phyloP scores from a whole-genome alignment of 1,140 invertebrate genomes.

The Drosophila santomea region DNA sequence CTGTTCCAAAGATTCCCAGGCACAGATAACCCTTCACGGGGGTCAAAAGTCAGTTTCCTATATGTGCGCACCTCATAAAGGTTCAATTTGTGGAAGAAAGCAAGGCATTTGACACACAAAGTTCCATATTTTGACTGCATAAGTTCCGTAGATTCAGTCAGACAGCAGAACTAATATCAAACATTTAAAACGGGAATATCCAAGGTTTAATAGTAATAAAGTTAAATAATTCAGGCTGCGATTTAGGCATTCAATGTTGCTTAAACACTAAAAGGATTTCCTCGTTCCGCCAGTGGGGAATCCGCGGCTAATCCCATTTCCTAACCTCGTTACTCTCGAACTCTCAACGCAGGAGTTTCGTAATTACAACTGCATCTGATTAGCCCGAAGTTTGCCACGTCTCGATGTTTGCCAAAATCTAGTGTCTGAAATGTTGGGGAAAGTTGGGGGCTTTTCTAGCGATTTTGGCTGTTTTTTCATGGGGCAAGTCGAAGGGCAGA shows the following conservation, averaged over 20 bases:
- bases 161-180: too few relatives aligned
- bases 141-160: too few relatives aligned
- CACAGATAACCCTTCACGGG: slow-evolving; percentile 39
- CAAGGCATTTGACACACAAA: background rate
- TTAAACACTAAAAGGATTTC: slow-evolving; percentile 4
- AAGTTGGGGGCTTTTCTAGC: background rate
- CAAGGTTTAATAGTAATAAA: background rate
- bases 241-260: background rate
- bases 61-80: slow-evolving; percentile 37
- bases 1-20: slow-evolving; percentile 36
- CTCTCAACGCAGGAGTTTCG: slow-evolving; percentile 42
- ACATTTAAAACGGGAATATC: too few relatives aligned
- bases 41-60: slow-evolving; percentile 16
- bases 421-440: background rate
- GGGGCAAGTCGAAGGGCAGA: background rate
- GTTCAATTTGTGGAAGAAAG: background rate
- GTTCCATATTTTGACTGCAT: background rate
- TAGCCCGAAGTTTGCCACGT: slow-evolving; percentile 45
- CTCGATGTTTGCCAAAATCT: slow-evolving; percentile 6
- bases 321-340: slow-evolving; percentile 4
- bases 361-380: slow-evolving; percentile 73
- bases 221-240: background rate
- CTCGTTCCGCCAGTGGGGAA: background rate
- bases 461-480: background rate
- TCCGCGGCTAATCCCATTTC: slow-evolving; percentile 1